Base-by-base conservation (phyloP, 1,140 invertebrate species). In the Papilio dardanus region DNA sequence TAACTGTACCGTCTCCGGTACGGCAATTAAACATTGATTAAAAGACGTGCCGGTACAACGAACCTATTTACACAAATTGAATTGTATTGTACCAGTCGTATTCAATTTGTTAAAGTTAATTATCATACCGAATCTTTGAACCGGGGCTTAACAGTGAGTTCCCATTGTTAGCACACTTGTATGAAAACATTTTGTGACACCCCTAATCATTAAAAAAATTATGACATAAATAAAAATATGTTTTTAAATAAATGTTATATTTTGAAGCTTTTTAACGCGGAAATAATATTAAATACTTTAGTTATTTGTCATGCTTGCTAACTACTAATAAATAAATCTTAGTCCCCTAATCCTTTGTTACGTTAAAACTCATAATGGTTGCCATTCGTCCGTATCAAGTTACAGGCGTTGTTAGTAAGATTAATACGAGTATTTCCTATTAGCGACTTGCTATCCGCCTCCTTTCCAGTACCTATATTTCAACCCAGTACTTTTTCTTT, bases 1-100 rank as follows among this genome's bases (percentile, higher is more conserved):
- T 58, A 28, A n/a, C n/a, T n/a, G n/a, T 3, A 4, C 24, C 21
- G 1, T 28, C 21, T 62, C 10, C 24, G 24, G 54, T 62, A 30
- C 54, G 54, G 54, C 24, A 62, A 62, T 62, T 62, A 30, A 62
- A 62, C 24, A 62, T 62, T 28, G 54, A 62, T 62, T 62, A 62
- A 24, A 62, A 62, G 54, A 62, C 54, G 54, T 58, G 46, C 21
- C 4, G 10, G 21, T 28, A 62, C 54, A 62, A 62, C 30, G 54
- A 62, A 62, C 54, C 12, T 62, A 21, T 12, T 62, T 62, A 58
- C 24, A 62, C 24, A 10, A 62, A 58, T 58, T 58, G 21, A 58
- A 62, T 62, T 62, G 54, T 62, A 62, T 28, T 3, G 24, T 62
- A 14, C 24, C 1, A 62, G 54, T 62, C 30, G 54, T 14, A 62